Conservation (phyloP, 2,888 invertebrate genomes). For the Diarsia brunnea region DNA sequence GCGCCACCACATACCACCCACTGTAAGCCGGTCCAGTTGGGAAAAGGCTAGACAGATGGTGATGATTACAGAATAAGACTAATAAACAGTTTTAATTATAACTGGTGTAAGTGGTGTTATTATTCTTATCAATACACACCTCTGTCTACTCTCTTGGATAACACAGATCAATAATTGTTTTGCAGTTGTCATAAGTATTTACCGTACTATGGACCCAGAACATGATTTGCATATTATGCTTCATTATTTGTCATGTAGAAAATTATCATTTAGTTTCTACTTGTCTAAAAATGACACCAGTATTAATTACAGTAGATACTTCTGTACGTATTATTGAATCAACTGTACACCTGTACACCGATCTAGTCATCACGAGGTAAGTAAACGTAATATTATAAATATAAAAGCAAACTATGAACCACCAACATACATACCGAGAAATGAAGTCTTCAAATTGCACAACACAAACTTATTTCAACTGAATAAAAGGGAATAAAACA, state of each 20-base stretch:
- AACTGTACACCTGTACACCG: no score
- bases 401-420: background rate
- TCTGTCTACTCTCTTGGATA: background rate
- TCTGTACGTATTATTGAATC: background rate
- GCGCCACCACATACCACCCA: background rate
- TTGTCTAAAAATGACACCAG: background rate
- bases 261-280: background rate
- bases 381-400: background rate
- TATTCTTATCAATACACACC: no score
- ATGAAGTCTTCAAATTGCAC: slow-evolving; percentile 1
- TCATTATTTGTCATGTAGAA: background rate
- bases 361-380: background rate
- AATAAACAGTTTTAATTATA: no score
- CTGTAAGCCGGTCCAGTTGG: background rate
- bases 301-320: background rate
- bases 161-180: background rate
- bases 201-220: background rate
- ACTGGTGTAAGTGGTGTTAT: no score
- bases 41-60: background rate
- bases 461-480: background rate
- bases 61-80: no score
- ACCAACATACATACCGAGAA: slow-evolving; percentile 21
- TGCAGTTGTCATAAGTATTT: background rate
- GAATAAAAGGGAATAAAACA: background rate
- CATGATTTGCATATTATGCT: background rate